Conservation (phyloP, 1,140 invertebrate genomes). For the Euwallacea fornicatus region DNA sequence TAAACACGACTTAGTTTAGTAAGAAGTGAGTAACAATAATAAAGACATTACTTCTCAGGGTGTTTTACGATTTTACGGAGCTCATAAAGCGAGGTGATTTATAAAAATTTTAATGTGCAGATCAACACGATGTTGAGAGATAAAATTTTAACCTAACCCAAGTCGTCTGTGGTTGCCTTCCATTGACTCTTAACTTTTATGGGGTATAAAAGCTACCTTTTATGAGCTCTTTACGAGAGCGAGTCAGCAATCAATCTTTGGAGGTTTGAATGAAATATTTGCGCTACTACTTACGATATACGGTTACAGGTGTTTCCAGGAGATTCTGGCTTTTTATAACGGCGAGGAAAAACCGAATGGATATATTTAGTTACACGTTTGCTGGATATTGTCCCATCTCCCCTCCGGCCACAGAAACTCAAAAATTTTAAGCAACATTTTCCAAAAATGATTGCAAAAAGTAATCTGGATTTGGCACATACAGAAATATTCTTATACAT, state of each 20-base stretch:
- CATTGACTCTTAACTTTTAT: conserved; percentile 52
- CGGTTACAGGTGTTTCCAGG: conserved; percentile 3
- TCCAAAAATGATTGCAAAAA: too few species aligned
- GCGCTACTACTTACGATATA: conserved; percentile 10
- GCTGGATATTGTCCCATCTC: too few species aligned
- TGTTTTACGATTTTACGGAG: conserved; percentile 31
- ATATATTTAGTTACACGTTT: too few species aligned
- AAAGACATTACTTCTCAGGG: too few species aligned
- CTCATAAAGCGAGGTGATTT: conserved; percentile 39
- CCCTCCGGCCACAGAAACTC: too few species aligned
- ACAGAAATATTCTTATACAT: too few species aligned
- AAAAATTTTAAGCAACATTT: too few species aligned
- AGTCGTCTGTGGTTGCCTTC: conserved; percentile 46
- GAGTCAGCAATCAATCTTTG: conserved; percentile 48
- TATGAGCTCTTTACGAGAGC: conserved; percentile 48
- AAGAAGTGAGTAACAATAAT: too few species aligned
- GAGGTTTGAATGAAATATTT: conserved; percentile 34
- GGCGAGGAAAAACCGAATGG: neutral
- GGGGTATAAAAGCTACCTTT: conserved; percentile 54
- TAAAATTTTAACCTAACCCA: conserved; percentile 41
- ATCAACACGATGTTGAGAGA: conserved; percentile 41
- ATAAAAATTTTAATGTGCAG: conserved; percentile 42
- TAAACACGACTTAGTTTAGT: too few species aligned
- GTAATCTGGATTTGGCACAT: too few species aligned
- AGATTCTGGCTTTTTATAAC: neutral